phyloP scores from a whole-genome alignment of 2,797 vertebrate genomes.

The Platalea minor region DNA sequence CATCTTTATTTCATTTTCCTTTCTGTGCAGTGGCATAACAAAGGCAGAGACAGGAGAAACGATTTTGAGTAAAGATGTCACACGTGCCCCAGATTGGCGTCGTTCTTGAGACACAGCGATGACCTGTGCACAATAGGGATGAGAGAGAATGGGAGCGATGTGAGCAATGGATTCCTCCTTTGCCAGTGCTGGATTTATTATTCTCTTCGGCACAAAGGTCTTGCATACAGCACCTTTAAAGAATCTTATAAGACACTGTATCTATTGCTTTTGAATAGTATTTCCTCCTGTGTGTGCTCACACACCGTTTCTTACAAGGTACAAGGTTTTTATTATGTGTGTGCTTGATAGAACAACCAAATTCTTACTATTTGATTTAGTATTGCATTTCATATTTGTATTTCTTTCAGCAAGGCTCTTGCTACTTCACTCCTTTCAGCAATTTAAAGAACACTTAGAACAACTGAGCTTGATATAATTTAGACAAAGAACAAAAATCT shows the following conservation, averaged over 20 bases:
- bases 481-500: conserved; percentile 36
- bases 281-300: background rate
- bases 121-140: background rate
- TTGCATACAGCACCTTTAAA: background rate
- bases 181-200: background rate
- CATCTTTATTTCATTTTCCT: background rate
- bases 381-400: background rate
- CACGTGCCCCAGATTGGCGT: background rate
- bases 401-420: background rate
- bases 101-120: background rate
- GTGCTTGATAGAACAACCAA: background rate
- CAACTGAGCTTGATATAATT: background rate
- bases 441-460: conserved; percentile 32
- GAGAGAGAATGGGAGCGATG: background rate
- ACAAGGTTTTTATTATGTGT: background rate
- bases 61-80: background rate
- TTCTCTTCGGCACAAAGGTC: background rate
- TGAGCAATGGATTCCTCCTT: background rate
- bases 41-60: background rate
- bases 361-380: background rate
- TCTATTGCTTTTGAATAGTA: background rate
- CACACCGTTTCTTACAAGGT: background rate
- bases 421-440: background rate
- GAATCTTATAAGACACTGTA: background rate
- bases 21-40: background rate